Base-by-base conservation (phyloP, 2,888 invertebrate genomes). In the Pseudanteris insignis region DNA sequence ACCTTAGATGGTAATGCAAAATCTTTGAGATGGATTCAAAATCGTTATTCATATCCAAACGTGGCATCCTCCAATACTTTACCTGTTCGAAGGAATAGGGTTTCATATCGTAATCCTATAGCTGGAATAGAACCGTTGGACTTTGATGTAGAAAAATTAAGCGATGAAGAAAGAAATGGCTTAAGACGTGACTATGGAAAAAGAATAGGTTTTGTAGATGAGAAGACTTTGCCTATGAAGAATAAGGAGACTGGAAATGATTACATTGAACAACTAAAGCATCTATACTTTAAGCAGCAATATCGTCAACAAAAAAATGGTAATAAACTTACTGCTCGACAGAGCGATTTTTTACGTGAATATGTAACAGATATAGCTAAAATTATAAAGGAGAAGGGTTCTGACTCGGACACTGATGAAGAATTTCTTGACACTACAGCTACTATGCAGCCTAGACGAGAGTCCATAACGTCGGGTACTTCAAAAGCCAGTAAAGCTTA, bases 341-440 rank as follows among this genome's bases (percentile, higher is more conserved):
- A 71, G 55, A 69, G 58, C 28, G 70, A 77, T 9, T 68, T 76
- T 67, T 75, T 76, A 15, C 73, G 76, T 3, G 71, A 67, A 14
- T 78, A 77, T 37, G 65, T 70, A 7, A 67, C 67, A n/a, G 75
- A 75, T 3, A 51, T 60, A 38, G 47, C 51, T 25, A 65, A 55
- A 14, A 48, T 53, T 12, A 62, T 44, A 21, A 60, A 61, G 11
- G 62, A 44, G 1, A 70, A 67, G 15, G 76, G 72, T 9, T 66
- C 67, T 1, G 77, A 77, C 34, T 76, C 76, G 0, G 77, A 79
- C 18, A 74, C 76, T 21, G 77, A 79, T 28, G 80, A 80, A 3
- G 78, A 76, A 51, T 80, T 73, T 55, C 66, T 80, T 37, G 80
- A 80, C 29, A 79, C 79, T 2, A 79, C 79, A 7, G 58, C 71